phyloP scores from a whole-genome alignment of 2,888 invertebrate genomes.

The Cheilosia impressa region DNA sequence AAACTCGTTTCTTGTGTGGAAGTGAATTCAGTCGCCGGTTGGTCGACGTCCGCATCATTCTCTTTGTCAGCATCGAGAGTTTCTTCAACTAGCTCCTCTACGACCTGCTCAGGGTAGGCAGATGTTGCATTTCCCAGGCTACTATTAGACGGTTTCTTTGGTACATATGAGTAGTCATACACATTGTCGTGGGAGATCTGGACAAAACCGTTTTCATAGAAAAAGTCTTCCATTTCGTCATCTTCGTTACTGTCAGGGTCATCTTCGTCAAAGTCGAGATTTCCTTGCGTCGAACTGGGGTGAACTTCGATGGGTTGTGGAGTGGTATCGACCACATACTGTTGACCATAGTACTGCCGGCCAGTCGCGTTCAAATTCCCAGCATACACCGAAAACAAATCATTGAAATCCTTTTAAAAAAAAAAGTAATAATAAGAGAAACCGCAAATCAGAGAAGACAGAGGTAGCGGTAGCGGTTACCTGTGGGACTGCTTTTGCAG shows the following conservation, averaged over 20 bases:
- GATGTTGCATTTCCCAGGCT: background rate
- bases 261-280: slow-evolving; percentile 18
- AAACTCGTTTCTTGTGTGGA: background rate
- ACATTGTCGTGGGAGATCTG: slow-evolving; percentile 54
- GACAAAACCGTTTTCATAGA: slow-evolving; percentile 53
- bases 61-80: background rate
- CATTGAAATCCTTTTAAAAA: slow-evolving; percentile 25
- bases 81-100: slow-evolving; percentile 15
- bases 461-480: slow-evolving; percentile 7
- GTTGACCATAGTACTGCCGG: slow-evolving; percentile 50
- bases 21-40: background rate
- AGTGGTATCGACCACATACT: slow-evolving; percentile 3
- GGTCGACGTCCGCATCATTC: background rate
- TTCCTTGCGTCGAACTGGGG: slow-evolving; percentile 17
- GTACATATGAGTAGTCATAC: slow-evolving; percentile 29
- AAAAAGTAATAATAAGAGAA: background rate
- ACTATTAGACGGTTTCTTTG: slow-evolving; percentile 14
- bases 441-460: no score
- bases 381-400: slow-evolving; percentile 22
- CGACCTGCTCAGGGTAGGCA: background rate
- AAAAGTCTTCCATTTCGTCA: slow-evolving; percentile 41
- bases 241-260: slow-evolving; percentile 15
- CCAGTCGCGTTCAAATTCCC: slow-evolving; percentile 4
- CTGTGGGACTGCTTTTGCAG: slow-evolving; percentile 38
- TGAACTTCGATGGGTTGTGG: background rate